Percentiles rank a stretch among this genome's conserved stretches.
Evolutionary conservation across 2,888 invertebrate genomes (phyloP).

Genomic region (Ypsolopha scabrella): DNA sequence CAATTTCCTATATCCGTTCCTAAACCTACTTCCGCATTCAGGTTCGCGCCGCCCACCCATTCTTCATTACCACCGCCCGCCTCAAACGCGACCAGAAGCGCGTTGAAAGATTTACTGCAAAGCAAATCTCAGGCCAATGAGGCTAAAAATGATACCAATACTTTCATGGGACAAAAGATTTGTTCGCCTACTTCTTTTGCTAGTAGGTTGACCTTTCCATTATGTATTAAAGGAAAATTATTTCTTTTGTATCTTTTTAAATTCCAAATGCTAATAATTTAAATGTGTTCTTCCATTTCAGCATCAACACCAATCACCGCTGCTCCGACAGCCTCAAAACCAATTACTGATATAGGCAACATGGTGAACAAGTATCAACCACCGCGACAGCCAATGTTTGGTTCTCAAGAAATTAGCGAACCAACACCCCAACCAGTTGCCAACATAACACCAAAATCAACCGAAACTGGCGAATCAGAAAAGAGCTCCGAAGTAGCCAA

Average conservation of each 20-base stretch:
- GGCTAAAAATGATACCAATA: conserved; percentile 28
- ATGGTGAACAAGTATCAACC: background rate
- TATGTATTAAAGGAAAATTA: too few relatives aligned
- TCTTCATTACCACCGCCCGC: conserved; percentile 12
- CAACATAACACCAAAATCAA: background rate
- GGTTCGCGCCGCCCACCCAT: conserved; percentile 6
- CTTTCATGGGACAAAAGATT: conserved; percentile 55
- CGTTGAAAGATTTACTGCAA: conserved; percentile 39
- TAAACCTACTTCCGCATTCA: conserved; percentile 2
- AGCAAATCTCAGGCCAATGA: conserved; percentile 28
- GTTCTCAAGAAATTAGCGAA: conserved; percentile 14
- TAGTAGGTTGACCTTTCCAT: conserved; percentile 24
- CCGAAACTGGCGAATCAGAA: conserved; percentile 48
- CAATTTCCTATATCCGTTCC: conserved; percentile 6
- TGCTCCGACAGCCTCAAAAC: background rate
- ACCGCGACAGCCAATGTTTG: conserved; percentile 26
- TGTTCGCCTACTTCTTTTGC: conserved; percentile 45
- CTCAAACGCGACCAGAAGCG: conserved; percentile 24
- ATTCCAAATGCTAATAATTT: too few relatives aligned
- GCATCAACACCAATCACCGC: background rate
- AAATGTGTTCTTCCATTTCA: background rate
- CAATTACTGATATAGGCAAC: background rate
- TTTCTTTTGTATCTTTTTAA: background rate
- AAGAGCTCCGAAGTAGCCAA: conserved; percentile 13
- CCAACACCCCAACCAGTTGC: conserved; percentile 12